These are phyloP conservation scores for Labroides dimidiatus DNA, from an alignment of 2,797 vertebrate species.

Conservation along the genomic window DNA sequence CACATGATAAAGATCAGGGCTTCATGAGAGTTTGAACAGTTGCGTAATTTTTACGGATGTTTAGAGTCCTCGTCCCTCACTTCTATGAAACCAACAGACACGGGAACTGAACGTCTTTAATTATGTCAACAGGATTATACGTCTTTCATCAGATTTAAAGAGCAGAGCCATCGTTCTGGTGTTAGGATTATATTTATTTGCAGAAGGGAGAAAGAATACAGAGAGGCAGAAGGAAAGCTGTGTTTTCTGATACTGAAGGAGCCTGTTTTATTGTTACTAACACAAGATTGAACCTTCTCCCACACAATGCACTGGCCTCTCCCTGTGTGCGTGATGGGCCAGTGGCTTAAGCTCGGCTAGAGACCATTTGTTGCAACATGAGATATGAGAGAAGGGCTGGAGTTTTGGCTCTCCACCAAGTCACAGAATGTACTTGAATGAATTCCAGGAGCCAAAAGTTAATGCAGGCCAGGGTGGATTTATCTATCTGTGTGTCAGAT, in stretches of 20 bases:
- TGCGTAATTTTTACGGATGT: slow-evolving; percentile 32
- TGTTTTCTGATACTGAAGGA: neutral
- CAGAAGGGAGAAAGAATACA: neutral
- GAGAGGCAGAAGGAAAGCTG: neutral
- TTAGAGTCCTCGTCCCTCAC: slow-evolving; percentile 16
- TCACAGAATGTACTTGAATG: slow-evolving; percentile 86
- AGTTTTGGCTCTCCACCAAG: slow-evolving; percentile 85
- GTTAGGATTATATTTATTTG: neutral
- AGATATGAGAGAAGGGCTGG: slow-evolving; percentile 78
- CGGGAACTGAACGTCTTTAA: neutral
- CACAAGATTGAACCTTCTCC: slow-evolving; percentile 25
- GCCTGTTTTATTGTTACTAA: slow-evolving; percentile 4
- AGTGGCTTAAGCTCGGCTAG: slow-evolving; percentile 59
- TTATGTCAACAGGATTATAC: neutral
- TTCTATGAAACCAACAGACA: neutral
- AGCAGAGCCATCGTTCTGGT: neutral
- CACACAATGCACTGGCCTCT: slow-evolving; percentile 22
- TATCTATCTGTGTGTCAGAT: slow-evolving; percentile 67
- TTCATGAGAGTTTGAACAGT: slow-evolving; percentile 28
- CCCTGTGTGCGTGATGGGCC: slow-evolving; percentile 44
- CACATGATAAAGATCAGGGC: slow-evolving; percentile 11
- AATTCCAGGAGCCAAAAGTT: slow-evolving; percentile 78
- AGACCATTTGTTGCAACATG: slow-evolving; percentile 81
- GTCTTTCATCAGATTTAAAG: neutral
- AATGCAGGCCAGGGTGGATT: slow-evolving; percentile 74